A percentile compares a stretch with the other conserved stretches of the same genome.
Conservation (phyloP, 1,140 invertebrate genomes). For the Drosophila equinoxialis region DNA sequence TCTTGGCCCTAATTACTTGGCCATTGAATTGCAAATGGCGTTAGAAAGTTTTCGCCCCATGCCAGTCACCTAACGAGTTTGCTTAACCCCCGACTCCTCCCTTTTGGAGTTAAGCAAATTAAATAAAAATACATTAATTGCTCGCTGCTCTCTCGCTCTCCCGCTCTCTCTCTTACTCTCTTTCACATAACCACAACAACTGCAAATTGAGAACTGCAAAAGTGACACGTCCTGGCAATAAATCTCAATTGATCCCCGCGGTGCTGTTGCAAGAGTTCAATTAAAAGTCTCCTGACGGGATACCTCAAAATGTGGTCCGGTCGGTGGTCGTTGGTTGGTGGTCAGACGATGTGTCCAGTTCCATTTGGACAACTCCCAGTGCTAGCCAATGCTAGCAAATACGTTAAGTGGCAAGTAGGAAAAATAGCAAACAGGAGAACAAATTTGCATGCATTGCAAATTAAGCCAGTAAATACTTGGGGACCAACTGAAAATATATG, state of each 20-base stretch:
- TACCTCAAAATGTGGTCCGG: constrained; percentile 35
- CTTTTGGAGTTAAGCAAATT: constrained; percentile 47
- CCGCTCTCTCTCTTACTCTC: no score
- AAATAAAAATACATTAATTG: constrained; percentile 70
- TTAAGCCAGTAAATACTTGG: neutral
- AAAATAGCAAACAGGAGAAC: constrained; percentile 12
- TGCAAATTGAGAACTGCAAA: constrained; percentile 29
- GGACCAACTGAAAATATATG: neutral
- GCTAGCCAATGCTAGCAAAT: constrained; percentile 25
- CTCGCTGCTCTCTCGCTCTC: constrained; percentile 14
- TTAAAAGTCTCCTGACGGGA: constrained; percentile 57
- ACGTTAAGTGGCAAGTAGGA: constrained; percentile 47
- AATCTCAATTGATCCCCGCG: constrained; percentile 77
- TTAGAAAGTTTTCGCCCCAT: constrained; percentile 34
- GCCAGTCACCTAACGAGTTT: constrained; percentile 37
- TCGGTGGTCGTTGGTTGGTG: neutral
- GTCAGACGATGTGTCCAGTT: neutral
- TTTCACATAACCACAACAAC: constrained; percentile 22
- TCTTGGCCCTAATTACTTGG: constrained; percentile 44
- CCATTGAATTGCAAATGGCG: constrained; percentile 72
- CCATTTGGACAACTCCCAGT: constrained; percentile 5
- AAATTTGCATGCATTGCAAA: constrained; percentile 28
- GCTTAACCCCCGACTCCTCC: neutral
- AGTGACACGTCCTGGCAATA: constrained; percentile 67
- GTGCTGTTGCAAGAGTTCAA: constrained; percentile 66